These are phyloP conservation scores for Drosophila mettleri DNA, from an alignment of 2,888 invertebrate species.

Conservation along the genomic window DNA sequence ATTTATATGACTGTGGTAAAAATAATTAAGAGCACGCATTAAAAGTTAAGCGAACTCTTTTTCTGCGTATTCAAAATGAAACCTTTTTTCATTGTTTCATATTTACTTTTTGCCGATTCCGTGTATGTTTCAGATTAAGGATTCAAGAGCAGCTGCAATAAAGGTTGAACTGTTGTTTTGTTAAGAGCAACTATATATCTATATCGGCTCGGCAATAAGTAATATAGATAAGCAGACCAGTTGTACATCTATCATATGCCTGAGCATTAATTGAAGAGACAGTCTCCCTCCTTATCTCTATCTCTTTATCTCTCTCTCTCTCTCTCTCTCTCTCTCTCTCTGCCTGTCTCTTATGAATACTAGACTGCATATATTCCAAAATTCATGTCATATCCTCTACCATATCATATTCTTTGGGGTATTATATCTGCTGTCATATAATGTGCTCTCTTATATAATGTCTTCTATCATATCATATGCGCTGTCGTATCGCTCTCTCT, in stretches of 20 bases:
- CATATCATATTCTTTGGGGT: neutral
- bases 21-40: slow-evolving; percentile 46
- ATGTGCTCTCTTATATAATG: no score
- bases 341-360: no score
- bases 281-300: no score
- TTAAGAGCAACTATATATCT: neutral
- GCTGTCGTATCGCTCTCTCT: neutral
- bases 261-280: no score
- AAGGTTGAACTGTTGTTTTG: neutral
- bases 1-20: slow-evolving; percentile 43
- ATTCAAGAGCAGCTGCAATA: neutral
- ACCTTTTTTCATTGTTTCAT: slow-evolving; percentile 1
- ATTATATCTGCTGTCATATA: neutral
- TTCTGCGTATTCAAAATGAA: slow-evolving; percentile 1
- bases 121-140: slow-evolving; percentile 15
- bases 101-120: neutral
- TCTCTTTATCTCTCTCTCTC: no score
- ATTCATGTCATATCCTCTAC: neutral
- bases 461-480: neutral
- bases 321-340: no score
- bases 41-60: slow-evolving; percentile 21
- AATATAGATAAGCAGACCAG: neutral
- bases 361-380: no score
- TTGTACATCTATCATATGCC: neutral
- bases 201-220: neutral